phyloP scores from a whole-genome alignment of 2,797 vertebrate species.

The Hydrocynus forskahlii region DNA sequence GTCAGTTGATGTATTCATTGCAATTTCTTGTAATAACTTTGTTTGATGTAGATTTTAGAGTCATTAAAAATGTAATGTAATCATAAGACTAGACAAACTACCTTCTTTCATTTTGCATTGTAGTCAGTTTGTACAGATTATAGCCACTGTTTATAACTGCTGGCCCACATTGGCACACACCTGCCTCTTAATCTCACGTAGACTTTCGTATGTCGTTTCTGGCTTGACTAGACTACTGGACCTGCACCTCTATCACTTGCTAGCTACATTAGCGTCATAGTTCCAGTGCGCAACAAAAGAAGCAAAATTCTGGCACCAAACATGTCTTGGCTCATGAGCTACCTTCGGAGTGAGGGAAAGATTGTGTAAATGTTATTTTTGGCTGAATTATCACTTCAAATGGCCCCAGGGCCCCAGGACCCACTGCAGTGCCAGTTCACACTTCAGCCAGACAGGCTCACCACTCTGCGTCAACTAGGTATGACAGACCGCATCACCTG shows the following conservation, averaged over 20 bases:
- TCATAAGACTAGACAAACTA: too few species aligned
- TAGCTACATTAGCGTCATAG: not conserved
- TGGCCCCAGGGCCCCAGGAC: not conserved
- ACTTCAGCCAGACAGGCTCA: not conserved
- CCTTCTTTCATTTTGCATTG: not conserved
- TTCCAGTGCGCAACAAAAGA: not conserved
- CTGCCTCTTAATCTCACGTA: not conserved
- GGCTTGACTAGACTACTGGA: not conserved
- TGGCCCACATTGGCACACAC: too few species aligned
- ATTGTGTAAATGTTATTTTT: not conserved
- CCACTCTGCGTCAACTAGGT: conserved; percentile 1
- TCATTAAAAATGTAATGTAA: too few species aligned
- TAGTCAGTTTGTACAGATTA: not conserved
- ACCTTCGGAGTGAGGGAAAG: not conserved
- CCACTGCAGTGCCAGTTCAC: conserved; percentile 57
- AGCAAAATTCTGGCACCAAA: not conserved
- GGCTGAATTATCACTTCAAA: not conserved
- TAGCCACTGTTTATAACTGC: too few species aligned
- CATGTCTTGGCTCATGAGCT: not conserved
- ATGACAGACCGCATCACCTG: conserved; percentile 58
- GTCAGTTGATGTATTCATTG: too few species aligned
- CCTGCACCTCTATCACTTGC: not conserved
- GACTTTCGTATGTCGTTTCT: not conserved
- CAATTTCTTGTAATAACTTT: too few species aligned
- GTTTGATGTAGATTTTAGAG: too few species aligned